Evolutionary conservation across 2,113 vertebrate genomes (phyloP), one percentile per base, ranked within the genome.

Genomic region (Corydoras sp.): DNA sequence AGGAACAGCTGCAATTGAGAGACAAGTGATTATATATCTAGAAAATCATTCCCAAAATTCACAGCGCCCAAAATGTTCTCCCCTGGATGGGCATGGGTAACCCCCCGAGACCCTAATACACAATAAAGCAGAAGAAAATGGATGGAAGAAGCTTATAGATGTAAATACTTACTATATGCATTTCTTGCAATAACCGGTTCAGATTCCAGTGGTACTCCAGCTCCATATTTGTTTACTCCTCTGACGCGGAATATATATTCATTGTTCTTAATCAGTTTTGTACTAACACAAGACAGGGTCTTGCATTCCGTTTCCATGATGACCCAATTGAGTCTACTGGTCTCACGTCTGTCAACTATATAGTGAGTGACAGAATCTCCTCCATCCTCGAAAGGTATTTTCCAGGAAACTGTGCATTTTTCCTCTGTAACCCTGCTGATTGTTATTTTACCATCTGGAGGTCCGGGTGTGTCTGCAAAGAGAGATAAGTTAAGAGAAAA

Each of bases 271-370:
- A 99, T 99, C 64, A 99, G 90, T 74, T 91, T 92, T 77, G 87
- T 89, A 77, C 93, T 95, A 56, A 95, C 94, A 43, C 90, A 89
- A 50, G 97, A 97, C 63, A 96, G 83, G 0, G 93, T 92, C 80
- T 91, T 94, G 85, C 97, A 99, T 85, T 99, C 97, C 0, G 89
- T 75, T 82, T 99, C 96, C 85, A 97, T 92, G 58, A 95, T 82
- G 53, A 93, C 95, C 97, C 97, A 99, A 81, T 99, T 94, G 69
- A 99, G 94, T 60, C 97, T 92, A 84, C 96, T 99, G 29, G 97
- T 99, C 86, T 99, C 97, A 0, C 96, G 95, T 54, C 96, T 92
- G 86, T 99, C 97, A 76, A 99, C 85, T 0, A 97, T 86, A 74
- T 97, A 99, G 79, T 99, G 95, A 31, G 86, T 89, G 62, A 95